These are phyloP conservation scores for Perizoma affinitatum DNA, from an alignment of 2,888 invertebrate species.

Conservation along the genomic window DNA sequence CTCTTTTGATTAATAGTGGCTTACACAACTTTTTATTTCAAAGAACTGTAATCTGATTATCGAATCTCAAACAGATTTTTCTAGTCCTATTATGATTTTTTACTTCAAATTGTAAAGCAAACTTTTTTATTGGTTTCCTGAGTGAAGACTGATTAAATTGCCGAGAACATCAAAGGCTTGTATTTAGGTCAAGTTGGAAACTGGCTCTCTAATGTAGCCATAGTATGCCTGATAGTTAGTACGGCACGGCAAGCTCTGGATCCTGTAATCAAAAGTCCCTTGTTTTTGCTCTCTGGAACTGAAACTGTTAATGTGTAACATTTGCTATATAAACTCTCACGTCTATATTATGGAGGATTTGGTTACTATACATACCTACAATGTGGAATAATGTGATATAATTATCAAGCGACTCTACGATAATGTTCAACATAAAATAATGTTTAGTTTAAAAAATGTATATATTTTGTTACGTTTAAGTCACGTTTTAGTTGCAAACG, in stretches of 20 bases:
- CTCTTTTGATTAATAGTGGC: not conserved
- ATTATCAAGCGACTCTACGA: too few relatives aligned
- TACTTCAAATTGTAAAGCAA: conserved; percentile 10
- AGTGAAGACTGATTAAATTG: conserved; percentile 40
- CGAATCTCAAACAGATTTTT: conserved; percentile 5
- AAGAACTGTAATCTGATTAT: conserved; percentile 6
- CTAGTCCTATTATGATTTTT: conserved; percentile 14
- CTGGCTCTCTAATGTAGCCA: conserved; percentile 7
- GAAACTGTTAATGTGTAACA: conserved; percentile 29
- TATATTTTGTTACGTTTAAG: not conserved
- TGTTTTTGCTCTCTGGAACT: conserved; percentile 38
- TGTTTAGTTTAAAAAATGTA: too few relatives aligned
- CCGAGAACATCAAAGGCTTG: conserved; percentile 43
- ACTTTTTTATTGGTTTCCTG: conserved; percentile 26
- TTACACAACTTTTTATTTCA: not conserved
- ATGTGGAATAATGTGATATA: too few relatives aligned
- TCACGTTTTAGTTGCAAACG: not conserved
- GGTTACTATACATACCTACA: too few relatives aligned
- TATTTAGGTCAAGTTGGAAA: conserved; percentile 45
- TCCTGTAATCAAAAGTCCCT: conserved; percentile 41
- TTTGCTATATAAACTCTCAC: conserved; percentile 19
- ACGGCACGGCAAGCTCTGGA: conserved; percentile 28
- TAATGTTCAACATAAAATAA: too few relatives aligned
- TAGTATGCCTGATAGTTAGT: not conserved
- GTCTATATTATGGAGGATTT: too few relatives aligned